A percentile compares a stretch with the other conserved stretches of the same genome.
These are phyloP conservation scores for Leucosticte australis DNA, from an alignment of 2,113 vertebrate species.

Conservation along the genomic window DNA sequence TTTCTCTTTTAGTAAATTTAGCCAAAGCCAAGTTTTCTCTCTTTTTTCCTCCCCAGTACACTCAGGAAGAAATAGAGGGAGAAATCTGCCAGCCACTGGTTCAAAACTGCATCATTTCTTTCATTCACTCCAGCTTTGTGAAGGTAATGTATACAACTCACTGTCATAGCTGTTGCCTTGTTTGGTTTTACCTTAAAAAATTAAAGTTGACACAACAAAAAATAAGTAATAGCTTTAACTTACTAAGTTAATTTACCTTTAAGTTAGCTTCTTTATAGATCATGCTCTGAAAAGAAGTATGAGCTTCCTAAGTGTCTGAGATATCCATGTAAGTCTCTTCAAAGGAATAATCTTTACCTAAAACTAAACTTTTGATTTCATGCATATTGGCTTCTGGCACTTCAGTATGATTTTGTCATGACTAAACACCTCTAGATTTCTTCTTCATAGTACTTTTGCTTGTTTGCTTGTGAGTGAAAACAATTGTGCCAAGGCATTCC, in stretches of 20 bases:
- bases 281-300: not conserved
- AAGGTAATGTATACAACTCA: not conserved
- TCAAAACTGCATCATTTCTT: not conserved
- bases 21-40: not conserved
- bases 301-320: not conserved
- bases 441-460: not conserved
- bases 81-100: accelerated
- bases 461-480: not conserved
- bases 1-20: not conserved
- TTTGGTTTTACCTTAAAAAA: not conserved
- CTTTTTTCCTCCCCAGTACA: not conserved
- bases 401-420: not conserved
- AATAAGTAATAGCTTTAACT: not conserved
- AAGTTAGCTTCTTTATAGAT: not conserved
- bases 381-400: not conserved
- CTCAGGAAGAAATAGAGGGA: not conserved
- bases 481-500: accelerated
- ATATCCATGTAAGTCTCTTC: not conserved
- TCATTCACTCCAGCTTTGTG: not conserved
- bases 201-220: not conserved
- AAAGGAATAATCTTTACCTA: not conserved
- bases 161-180: not conserved
- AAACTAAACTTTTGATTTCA: not conserved
- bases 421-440: not conserved
- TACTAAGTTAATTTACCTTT: not conserved